Evolutionary conservation across 2,113 vertebrate genomes (phyloP).

Genomic region (Gavialis gangeticus): DNA sequence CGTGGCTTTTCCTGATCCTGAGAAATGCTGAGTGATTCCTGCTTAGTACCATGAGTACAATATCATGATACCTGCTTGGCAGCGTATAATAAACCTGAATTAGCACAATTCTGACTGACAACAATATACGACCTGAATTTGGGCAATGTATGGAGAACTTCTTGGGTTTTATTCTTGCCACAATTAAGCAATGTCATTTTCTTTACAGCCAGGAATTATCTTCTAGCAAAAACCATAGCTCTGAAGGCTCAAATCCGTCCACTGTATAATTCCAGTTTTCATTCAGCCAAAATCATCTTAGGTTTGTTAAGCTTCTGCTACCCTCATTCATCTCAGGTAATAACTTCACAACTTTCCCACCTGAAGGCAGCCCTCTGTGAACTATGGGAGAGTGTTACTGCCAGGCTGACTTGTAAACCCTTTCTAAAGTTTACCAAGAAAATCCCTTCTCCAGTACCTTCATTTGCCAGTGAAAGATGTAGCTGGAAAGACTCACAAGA

Average conservation of each 20-base stretch:
- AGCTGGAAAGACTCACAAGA: fast-evolving
- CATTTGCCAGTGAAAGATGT: not conserved
- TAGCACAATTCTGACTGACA: not conserved
- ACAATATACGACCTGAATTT: not conserved
- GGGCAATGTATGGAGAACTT: too few relatives aligned
- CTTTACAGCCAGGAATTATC: not conserved
- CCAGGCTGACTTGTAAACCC: not conserved
- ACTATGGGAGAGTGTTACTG: not conserved
- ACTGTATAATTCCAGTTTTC: too few relatives aligned
- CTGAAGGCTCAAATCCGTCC: not conserved
- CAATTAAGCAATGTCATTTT: not conserved
- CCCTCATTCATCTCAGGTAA: not conserved
- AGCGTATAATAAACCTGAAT: not conserved
- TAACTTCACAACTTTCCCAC: not conserved
- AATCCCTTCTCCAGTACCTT: not conserved
- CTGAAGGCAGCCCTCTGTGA: not conserved
- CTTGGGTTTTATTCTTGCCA: too few relatives aligned
- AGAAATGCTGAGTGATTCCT: not conserved
- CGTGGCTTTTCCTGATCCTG: not conserved
- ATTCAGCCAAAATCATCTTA: not conserved
- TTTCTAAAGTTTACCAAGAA: not conserved
- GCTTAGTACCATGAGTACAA: not conserved
- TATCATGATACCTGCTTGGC: too few relatives aligned
- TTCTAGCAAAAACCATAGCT: not conserved
- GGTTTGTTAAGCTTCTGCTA: not conserved